Percentiles rank a stretch among this genome's conserved stretches.
Evolutionary conservation across 2,113 vertebrate genomes (phyloP).

Genomic region (Chrysochloris asiatica): DNA sequence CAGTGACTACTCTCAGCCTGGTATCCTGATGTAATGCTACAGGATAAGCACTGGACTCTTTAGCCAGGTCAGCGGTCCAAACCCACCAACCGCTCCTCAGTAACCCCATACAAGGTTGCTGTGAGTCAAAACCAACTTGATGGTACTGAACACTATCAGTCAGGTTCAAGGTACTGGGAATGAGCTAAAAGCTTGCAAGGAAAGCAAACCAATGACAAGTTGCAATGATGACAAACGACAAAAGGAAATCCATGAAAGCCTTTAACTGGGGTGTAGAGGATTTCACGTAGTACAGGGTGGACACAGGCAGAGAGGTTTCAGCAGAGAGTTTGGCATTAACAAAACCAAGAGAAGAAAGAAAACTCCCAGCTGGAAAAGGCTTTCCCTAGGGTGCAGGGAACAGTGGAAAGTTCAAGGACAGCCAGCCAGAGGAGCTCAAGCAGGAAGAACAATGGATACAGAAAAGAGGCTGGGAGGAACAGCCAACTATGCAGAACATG

Average conservation of each 20-base stretch:
- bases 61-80: too few relatives aligned
- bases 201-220: background rate
- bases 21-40: too few relatives aligned
- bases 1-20: too few relatives aligned
- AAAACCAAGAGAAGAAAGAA: background rate
- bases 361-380: background rate
- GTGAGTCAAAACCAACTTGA: too few relatives aligned
- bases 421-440: background rate
- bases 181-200: background rate
- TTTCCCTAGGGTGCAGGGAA: background rate
- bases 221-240: background rate
- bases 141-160: too few relatives aligned
- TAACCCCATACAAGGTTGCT: too few relatives aligned
- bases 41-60: too few relatives aligned
- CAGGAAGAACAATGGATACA: background rate
- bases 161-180: background rate
- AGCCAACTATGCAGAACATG: background rate
- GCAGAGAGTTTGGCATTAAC: background rate
- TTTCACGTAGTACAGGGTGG: background rate
- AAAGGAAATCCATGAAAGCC: background rate
- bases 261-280: background rate
- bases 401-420: background rate
- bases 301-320: background rate
- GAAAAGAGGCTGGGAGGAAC: background rate
- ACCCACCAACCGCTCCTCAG: too few relatives aligned